A percentile compares a stretch with the other conserved stretches of the same genome.
phyloP scores from a whole-genome alignment of 2,797 vertebrate species.

The Hippoglossus hippoglossus region DNA sequence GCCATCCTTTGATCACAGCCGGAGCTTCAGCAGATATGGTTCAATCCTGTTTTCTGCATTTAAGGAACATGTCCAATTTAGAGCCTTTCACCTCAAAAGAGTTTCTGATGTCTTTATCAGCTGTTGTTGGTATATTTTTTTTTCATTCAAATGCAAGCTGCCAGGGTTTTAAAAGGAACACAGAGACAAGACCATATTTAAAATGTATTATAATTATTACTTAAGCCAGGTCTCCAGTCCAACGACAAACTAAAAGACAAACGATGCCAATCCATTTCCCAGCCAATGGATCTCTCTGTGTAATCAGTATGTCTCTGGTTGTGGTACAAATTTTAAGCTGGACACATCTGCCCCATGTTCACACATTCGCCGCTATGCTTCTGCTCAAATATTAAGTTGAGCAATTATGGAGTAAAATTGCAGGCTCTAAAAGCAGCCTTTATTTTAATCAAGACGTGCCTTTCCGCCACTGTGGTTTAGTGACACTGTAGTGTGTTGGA shows the following conservation, averaged over 20 bases:
- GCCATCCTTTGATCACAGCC: neutral
- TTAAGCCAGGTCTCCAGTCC: no score
- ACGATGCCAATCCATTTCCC: no score
- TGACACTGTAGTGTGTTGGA: no score
- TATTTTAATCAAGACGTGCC: neutral
- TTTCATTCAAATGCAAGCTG: no score
- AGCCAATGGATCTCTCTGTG: no score
- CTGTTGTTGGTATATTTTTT: neutral
- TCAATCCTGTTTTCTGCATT: neutral
- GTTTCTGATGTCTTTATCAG: neutral
- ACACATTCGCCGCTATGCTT: neutral
- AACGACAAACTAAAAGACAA: no score
- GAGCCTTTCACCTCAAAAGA: neutral
- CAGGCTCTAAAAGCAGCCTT: constrained; percentile 17
- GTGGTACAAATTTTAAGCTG: neutral
- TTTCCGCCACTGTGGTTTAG: no score
- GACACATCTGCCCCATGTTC: neutral
- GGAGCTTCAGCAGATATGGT: neutral
- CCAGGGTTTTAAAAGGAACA: neutral
- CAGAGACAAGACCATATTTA: neutral
- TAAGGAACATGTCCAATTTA: neutral
- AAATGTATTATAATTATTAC: no score
- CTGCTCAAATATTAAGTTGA: constrained; percentile 7
- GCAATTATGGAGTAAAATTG: constrained; percentile 25
- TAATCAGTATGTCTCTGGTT: no score